phyloP scores from a whole-genome alignment of 2,113 vertebrate species.

The Pycnonotus jocosus region DNA sequence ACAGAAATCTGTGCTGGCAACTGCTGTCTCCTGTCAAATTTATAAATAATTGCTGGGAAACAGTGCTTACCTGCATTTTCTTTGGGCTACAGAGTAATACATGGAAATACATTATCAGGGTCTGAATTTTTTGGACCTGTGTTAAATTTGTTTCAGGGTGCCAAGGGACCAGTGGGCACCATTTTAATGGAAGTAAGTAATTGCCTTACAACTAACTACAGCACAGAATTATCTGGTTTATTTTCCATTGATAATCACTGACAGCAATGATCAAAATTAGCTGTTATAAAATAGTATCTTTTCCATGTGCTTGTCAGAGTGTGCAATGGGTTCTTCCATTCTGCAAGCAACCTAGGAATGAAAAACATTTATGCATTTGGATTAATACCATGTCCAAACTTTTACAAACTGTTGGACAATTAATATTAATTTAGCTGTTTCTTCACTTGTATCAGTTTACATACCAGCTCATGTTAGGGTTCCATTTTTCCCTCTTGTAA shows the following conservation, averaged over 20 bases:
- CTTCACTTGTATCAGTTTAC: background rate
- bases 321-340: background rate
- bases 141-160: constrained; percentile 71
- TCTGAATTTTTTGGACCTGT: background rate
- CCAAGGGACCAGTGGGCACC: constrained; percentile 70
- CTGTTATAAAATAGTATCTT: background rate
- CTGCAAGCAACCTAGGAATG: background rate
- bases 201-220: background rate
- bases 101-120: background rate
- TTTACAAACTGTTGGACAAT: background rate
- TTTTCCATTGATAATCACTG: background rate
- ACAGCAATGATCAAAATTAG: background rate
- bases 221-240: background rate
- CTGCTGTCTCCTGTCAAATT: background rate
- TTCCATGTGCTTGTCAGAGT: background rate
- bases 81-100: background rate
- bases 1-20: background rate
- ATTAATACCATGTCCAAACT: background rate
- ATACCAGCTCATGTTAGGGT: background rate
- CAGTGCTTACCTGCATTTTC: background rate
- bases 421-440: background rate
- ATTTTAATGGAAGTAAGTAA: constrained; percentile 72
- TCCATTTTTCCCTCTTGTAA: background rate
- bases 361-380: background rate
- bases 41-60: background rate